phyloP scores from a whole-genome alignment of 2,113 vertebrate species.

The Recurvirostra avosetta region DNA sequence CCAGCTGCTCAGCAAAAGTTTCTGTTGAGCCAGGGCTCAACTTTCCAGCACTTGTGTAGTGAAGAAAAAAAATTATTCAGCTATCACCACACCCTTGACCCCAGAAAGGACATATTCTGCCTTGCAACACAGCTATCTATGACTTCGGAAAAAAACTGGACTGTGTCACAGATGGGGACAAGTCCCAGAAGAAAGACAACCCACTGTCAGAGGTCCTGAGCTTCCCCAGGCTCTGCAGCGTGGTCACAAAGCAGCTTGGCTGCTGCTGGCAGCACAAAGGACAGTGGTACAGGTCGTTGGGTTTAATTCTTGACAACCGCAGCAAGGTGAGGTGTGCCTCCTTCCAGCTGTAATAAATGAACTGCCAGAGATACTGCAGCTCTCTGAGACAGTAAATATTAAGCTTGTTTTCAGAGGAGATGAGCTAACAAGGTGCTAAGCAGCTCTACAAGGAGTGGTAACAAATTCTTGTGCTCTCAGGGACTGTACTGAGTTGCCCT shows the following conservation, averaged over 20 bases:
- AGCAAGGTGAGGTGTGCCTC: background rate
- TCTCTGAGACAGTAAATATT: background rate
- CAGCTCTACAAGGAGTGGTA: background rate
- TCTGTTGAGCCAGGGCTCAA: background rate
- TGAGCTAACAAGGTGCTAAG: background rate
- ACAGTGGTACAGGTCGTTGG: background rate
- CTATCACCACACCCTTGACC: background rate
- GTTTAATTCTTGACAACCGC: background rate
- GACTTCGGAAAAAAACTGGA: background rate
- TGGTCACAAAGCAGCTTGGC: background rate
- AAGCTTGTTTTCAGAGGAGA: background rate
- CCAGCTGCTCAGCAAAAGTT: background rate
- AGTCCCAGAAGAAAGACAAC: background rate
- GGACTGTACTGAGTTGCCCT: background rate
- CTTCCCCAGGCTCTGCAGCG: background rate
- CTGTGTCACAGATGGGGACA: background rate
- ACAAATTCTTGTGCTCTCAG: background rate
- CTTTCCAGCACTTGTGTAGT: fast-evolving
- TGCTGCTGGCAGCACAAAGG: background rate
- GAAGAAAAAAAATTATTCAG: background rate
- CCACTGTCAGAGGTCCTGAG: background rate
- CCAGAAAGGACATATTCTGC: background rate
- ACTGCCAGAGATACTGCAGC: background rate
- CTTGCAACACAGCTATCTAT: background rate
- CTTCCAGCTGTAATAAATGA: background rate